Evolutionary conservation across 2,113 vertebrate genomes (phyloP).

Genomic region (Melospiza georgiana): DNA sequence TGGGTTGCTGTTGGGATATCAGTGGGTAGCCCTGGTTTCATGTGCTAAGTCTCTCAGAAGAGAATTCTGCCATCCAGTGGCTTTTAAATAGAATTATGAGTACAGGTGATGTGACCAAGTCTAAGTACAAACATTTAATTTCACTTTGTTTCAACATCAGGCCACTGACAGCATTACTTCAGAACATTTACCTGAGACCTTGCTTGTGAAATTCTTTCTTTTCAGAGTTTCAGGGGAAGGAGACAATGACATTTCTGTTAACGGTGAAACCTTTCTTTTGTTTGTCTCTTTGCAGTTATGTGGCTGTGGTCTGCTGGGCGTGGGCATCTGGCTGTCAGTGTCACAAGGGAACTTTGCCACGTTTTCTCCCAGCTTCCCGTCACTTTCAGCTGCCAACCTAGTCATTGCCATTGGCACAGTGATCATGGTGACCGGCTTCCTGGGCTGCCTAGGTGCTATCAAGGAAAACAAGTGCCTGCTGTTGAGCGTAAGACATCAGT

Average conservation of each 20-base stretch:
- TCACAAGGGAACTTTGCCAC: constrained; percentile 99
- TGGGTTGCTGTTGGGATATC: neutral
- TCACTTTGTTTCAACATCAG: neutral
- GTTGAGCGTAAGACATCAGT: constrained; percentile 87
- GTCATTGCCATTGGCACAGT: constrained; percentile 93
- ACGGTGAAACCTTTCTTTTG: neutral
- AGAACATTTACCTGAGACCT: neutral
- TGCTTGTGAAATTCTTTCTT: neutral
- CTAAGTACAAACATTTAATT: neutral
- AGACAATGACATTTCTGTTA: neutral
- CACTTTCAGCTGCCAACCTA: constrained; percentile 95
- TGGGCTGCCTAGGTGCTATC: constrained; percentile 97
- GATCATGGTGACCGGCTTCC: constrained; percentile 97
- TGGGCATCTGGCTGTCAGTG: constrained; percentile 98
- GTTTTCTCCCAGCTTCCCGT: constrained; percentile 96
- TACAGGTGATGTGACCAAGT: neutral
- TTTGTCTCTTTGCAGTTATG: constrained; percentile 85
- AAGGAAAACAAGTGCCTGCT: constrained; percentile 99
- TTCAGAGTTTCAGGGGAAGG: neutral
- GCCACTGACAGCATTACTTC: neutral
- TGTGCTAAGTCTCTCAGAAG: neutral
- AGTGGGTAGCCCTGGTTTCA: neutral
- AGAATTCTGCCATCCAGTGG: neutral
- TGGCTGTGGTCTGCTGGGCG: constrained; percentile 95
- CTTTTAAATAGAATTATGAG: neutral